Percentiles rank a stretch among this genome's conserved stretches.
phyloP scores from a whole-genome alignment of 2,113 vertebrate genomes.

The Pelodiscus sinensis region DNA sequence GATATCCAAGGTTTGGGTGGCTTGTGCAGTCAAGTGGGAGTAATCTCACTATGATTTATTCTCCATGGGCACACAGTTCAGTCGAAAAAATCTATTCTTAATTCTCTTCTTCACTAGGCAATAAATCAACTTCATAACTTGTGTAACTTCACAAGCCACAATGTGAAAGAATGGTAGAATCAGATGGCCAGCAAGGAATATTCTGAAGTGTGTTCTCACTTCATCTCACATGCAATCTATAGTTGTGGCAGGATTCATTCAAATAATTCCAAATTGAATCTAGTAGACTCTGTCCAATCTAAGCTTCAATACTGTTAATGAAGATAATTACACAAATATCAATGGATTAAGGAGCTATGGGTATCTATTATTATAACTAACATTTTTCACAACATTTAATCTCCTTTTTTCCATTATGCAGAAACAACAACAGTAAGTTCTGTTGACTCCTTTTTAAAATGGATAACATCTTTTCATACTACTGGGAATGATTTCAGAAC shows the following conservation, averaged over 20 bases:
- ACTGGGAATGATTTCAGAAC: not conserved
- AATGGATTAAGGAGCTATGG: too few species aligned
- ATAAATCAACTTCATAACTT: not conserved
- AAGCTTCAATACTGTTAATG: not conserved
- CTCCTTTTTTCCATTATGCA: not conserved
- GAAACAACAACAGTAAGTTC: not conserved
- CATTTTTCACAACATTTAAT: not conserved
- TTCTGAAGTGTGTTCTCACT: not conserved
- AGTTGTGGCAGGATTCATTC: not conserved
- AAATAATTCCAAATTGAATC: not conserved
- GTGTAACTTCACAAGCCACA: not conserved
- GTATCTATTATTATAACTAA: not conserved
- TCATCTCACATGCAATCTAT: not conserved
- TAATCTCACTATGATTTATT: not conserved
- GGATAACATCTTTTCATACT: not conserved
- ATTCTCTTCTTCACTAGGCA: not conserved
- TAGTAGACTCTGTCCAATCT: not conserved
- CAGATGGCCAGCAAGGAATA: not conserved
- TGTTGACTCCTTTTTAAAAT: not conserved
- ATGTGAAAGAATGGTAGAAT: not conserved
- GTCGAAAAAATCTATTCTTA: not conserved
- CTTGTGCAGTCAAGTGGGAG: not conserved
- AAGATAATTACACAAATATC: not conserved
- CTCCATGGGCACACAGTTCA: not conserved
- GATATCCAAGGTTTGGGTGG: not conserved